These are phyloP conservation scores for Tretioscincus oriximinensis DNA, from an alignment of 2,113 vertebrate genomes.

Conservation along the genomic window DNA sequence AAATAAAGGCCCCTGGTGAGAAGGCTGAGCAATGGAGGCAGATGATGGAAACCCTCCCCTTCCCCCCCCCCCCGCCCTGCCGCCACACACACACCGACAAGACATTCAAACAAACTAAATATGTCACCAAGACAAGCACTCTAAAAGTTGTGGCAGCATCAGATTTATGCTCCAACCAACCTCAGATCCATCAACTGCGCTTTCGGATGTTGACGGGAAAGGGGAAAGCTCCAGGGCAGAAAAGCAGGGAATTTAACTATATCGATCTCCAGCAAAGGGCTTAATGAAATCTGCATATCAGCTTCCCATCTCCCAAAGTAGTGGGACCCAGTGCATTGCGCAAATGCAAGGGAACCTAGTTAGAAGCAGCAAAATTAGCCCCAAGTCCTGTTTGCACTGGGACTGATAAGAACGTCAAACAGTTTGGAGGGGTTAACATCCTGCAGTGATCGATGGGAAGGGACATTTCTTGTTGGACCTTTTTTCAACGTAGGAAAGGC, in stretches of 20 bases:
- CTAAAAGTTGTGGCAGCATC: conserved; percentile 40
- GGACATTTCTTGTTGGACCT: too few species aligned
- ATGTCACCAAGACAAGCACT: conserved; percentile 65
- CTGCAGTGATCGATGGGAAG: too few species aligned
- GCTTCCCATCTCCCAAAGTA: not conserved
- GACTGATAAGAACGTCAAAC: too few species aligned
- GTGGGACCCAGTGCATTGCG: fast-evolving
- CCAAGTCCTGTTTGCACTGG: too few species aligned
- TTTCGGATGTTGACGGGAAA: conserved; percentile 1
- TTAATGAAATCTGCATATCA: not conserved
- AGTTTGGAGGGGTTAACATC: too few species aligned
- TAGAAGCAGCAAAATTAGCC: too few species aligned
- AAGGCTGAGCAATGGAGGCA: conserved; percentile 34
- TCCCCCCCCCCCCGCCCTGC: conserved; percentile 47
- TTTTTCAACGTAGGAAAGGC: too few species aligned
- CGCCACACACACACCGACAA: too few species aligned
- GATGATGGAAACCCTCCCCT: conserved; percentile 55
- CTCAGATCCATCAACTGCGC: conserved; percentile 53
- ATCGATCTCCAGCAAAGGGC: conserved; percentile 30
- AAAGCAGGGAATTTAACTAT: not conserved
- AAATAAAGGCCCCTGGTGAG: conserved; percentile 36
- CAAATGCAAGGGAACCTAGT: too few species aligned
- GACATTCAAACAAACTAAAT: conserved; percentile 61
- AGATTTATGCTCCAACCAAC: conserved; percentile 41
- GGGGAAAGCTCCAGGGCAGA: not conserved